Base-by-base conservation (phyloP, 2,797 vertebrate genomes). In the Yasuhikotakia modesta region DNA sequence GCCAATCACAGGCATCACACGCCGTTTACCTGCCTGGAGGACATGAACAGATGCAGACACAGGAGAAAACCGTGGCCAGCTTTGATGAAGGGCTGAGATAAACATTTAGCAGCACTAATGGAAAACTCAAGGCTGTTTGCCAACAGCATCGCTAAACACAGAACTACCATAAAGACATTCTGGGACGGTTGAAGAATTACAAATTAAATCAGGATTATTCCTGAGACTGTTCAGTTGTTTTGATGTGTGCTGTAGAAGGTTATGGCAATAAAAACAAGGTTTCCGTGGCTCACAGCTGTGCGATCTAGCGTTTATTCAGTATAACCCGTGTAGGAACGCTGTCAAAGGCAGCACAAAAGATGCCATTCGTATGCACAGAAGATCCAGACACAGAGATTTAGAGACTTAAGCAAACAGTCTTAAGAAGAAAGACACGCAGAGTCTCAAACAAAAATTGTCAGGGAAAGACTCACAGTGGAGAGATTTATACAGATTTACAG, bases 1-100 rank as follows among this genome's bases (percentile, higher is more conserved):
- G 32, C 12, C 27, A 32, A 19, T 69, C 76, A 65, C 48, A 55
- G 64, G 67, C 30, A 63, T 80, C 24, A 43, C n/a, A 55, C 66
- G 57, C 35, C 16, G 39, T 57, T 68, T 19, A 61, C 45, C 27
- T 61, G 45, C 45, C 55, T 48, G 45, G 39, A 70, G 39, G 35
- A 11, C 30, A 68, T 39, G 13, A 61, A 30, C 67, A 70, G 46
- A 21, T 63, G 57, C 22, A 0, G 5, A 63, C 43, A 53, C 46
- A 43, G 14, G 16, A 55, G 76, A 60, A 24, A 19, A 63, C 4
- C 43, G 66, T 19, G 30, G 55, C 48, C 75, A 61, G 24, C 30
- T 21, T 74, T 43, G 50, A 55, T 45, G 16, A 4, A 55, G 32
- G 32, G 5, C 48, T 55, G 21, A 39, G 39, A 39, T 14, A 70